Percentiles rank a stretch among this genome's conserved stretches.
Evolutionary conservation across 1,140 invertebrate species (phyloP).

Genomic region (Hyles vespertilio): DNA sequence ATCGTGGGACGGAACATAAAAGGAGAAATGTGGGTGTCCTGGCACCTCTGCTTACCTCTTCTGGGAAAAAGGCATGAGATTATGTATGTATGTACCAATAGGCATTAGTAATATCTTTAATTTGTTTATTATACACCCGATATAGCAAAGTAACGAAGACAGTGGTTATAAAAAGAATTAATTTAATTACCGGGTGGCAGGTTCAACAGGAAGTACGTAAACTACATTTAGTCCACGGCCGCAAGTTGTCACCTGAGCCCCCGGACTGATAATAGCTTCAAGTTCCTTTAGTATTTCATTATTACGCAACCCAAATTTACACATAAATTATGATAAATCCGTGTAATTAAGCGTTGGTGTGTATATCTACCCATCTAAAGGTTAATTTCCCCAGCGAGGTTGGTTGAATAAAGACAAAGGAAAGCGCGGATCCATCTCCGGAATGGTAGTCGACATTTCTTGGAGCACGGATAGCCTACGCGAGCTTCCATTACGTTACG

Average conservation of each 20-base stretch:
- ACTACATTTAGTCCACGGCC: neutral
- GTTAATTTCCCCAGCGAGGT: slow-evolving; percentile 27
- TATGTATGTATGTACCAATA: too few species aligned
- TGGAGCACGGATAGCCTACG: slow-evolving; percentile 2
- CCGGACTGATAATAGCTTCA: neutral
- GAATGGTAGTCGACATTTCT: slow-evolving; percentile 8
- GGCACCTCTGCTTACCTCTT: too few species aligned
- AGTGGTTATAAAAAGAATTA: too few species aligned
- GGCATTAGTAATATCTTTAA: too few species aligned
- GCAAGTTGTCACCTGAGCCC: neutral
- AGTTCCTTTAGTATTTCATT: slow-evolving; percentile 8
- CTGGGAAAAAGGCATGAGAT: too few species aligned
- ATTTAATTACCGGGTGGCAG: too few species aligned
- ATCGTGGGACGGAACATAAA: too few species aligned
- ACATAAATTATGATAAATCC: slow-evolving; percentile 14
- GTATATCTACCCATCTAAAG: slow-evolving; percentile 13
- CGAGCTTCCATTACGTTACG: slow-evolving; percentile 3
- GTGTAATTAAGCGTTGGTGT: slow-evolving; percentile 7
- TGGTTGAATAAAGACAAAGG: slow-evolving; percentile 23
- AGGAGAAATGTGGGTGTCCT: too few species aligned
- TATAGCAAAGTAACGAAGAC: too few species aligned
- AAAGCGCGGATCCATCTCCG: slow-evolving; percentile 16
- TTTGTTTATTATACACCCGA: too few species aligned
- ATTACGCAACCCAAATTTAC: slow-evolving; percentile 5
- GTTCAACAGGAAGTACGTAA: neutral